These are phyloP conservation scores for Tyto alba DNA, from an alignment of 2,113 vertebrate genomes.

Conservation along the genomic window DNA sequence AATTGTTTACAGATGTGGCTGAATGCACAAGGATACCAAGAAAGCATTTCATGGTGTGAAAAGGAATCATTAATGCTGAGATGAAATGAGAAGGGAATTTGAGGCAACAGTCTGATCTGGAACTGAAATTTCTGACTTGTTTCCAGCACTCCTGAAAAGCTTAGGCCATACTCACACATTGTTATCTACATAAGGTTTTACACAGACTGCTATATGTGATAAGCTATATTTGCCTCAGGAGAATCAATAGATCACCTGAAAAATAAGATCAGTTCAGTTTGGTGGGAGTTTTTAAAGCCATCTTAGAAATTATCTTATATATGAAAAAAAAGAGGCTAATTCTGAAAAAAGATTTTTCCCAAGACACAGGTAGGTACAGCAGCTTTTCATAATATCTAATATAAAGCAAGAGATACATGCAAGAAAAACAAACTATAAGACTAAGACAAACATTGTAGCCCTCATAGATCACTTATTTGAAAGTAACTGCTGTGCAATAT, in stretches of 20 bases:
- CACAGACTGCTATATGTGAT: neutral
- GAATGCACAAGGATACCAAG: neutral
- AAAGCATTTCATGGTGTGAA: neutral
- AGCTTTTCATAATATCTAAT: neutral
- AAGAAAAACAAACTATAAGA: neutral
- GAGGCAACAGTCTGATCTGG: neutral
- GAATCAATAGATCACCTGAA: neutral
- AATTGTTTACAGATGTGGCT: neutral
- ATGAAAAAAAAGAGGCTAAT: neutral
- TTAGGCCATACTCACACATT: accelerated
- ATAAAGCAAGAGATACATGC: neutral
- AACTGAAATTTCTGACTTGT: neutral
- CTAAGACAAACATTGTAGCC: neutral
- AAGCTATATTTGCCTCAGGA: neutral
- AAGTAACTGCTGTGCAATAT: neutral
- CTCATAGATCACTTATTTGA: neutral
- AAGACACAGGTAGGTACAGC: neutral
- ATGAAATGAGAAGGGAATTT: neutral
- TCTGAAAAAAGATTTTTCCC: neutral
- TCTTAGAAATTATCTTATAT: neutral
- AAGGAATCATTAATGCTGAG: neutral
- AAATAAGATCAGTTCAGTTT: neutral
- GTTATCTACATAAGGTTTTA: neutral
- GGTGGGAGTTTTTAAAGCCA: neutral
- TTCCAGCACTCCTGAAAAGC: neutral